Percentiles rank a stretch among this genome's conserved stretches.
Conservation (phyloP, 2,888 invertebrate species). For the Caradrina clavipalpis region DNA sequence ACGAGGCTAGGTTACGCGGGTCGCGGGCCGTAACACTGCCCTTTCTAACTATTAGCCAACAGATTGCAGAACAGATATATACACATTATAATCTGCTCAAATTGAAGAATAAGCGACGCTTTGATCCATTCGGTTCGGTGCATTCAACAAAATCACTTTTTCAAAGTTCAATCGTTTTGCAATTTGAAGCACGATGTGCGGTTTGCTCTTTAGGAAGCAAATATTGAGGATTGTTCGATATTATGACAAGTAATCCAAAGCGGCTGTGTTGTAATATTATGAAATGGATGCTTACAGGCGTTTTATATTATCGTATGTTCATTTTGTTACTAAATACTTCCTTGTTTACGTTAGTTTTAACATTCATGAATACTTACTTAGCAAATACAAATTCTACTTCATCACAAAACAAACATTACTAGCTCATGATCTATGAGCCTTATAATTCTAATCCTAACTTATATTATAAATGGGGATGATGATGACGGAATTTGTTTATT, state of each 20-base stretch:
- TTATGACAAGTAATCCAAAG: constrained; percentile 14
- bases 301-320: not conserved
- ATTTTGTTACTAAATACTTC: constrained; percentile 9
- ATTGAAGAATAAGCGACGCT: constrained; percentile 47
- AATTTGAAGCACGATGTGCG: constrained; percentile 44
- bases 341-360: not conserved
- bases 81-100: constrained; percentile 43
- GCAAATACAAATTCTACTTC: constrained; percentile 1
- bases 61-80: constrained; percentile 39
- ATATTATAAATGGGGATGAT: no score
- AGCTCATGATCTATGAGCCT: constrained; percentile 39
- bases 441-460: constrained; percentile 3
- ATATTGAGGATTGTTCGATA: constrained; percentile 37
- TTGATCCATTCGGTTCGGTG: constrained; percentile 30
- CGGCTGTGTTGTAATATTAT: not conserved
- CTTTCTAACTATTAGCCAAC: constrained; percentile 72
- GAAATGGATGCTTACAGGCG: not conserved
- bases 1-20: constrained; percentile 70
- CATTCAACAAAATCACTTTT: constrained; percentile 44
- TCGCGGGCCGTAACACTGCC: constrained; percentile 72
- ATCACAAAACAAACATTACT: constrained; percentile 32
- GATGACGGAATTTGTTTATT: no score
- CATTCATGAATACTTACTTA: constrained; percentile 10
- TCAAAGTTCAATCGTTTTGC: constrained; percentile 62
- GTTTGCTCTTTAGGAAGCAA: constrained; percentile 46